Conservation (phyloP, 2,113 vertebrate genomes). For the Oncorhynchus keta region DNA sequence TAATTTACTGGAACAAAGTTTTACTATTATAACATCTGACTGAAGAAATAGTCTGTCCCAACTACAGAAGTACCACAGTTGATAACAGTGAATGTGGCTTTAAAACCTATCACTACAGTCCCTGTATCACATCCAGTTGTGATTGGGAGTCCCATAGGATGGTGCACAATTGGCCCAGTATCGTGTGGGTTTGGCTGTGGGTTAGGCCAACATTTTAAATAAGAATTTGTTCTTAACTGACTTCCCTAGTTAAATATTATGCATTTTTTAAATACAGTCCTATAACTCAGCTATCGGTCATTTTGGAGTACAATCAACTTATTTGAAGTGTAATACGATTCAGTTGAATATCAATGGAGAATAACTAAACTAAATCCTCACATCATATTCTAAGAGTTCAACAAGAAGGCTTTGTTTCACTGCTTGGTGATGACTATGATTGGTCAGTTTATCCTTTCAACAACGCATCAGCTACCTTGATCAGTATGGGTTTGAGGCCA, state of each 20-base stretch:
- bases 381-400: not conserved
- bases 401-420: not conserved
- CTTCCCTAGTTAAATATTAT: no score
- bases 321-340: not conserved
- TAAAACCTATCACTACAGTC: not conserved
- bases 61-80: not conserved
- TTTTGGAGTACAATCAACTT: not conserved
- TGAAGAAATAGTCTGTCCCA: not conserved
- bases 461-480: no score
- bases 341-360: not conserved
- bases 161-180: no score
- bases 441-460: not conserved
- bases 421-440: not conserved
- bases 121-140: no score
- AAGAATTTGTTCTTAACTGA: no score
- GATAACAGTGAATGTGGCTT: not conserved
- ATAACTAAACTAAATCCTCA: not conserved
- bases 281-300: not conserved
- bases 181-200: no score
- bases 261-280: not conserved
- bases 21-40: not conserved
- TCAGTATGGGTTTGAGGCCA: no score
- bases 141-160: no score
- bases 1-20: not conserved
- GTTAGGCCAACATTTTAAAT: no score